These are phyloP conservation scores for Pangasius larnaudii DNA, from an alignment of 2,797 vertebrate genomes.

Conservation along the genomic window DNA sequence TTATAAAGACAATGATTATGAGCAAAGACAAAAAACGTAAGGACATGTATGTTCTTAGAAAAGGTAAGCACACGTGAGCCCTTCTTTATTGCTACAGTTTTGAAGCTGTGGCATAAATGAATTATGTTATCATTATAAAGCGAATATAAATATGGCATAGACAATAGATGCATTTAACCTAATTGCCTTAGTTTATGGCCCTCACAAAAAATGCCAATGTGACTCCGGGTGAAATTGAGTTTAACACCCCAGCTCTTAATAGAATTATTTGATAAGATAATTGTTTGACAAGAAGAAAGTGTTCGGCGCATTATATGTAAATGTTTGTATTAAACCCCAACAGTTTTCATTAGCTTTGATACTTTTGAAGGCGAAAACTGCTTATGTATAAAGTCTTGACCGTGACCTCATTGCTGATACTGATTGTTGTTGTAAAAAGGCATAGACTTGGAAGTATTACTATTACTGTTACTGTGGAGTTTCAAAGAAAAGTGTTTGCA, in stretches of 20 bases:
- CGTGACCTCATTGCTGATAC: neutral
- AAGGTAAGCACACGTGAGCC: neutral
- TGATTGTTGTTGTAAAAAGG: neutral
- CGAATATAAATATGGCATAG: neutral
- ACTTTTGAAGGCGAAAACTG: neutral
- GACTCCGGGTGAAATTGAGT: neutral
- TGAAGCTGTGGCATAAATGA: neutral
- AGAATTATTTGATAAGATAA: constrained; percentile 3
- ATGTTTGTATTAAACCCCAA: neutral
- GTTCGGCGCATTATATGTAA: neutral
- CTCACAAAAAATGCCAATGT: constrained; percentile 1
- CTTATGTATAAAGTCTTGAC: neutral
- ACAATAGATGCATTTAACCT: neutral
- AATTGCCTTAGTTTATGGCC: constrained; percentile 10
- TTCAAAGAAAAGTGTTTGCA: too few relatives aligned
- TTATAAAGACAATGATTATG: neutral
- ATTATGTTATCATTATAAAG: neutral
- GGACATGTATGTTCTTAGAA: neutral
- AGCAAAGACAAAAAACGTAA: neutral
- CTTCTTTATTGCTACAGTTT: neutral
- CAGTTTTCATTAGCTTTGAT: neutral
- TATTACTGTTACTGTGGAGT: too few relatives aligned
- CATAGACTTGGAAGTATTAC: neutral
- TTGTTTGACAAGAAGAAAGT: neutral
- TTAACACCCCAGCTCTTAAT: neutral